Conservation (phyloP, 2,888 invertebrate genomes). For the Galerucella pusilla region DNA sequence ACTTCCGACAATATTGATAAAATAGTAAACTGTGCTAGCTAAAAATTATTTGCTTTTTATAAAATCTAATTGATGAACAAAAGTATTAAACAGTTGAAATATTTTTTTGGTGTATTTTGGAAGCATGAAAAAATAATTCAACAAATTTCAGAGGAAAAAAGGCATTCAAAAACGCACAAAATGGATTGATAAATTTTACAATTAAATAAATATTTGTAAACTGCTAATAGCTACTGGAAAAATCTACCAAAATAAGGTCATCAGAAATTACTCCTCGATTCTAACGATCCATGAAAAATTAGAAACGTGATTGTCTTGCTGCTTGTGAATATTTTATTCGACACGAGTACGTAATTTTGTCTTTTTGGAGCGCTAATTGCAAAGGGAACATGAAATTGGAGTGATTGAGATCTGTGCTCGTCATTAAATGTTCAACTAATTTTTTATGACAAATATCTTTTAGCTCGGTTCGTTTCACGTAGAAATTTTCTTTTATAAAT, state of each 20-base stretch:
- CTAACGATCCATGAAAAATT: conserved; percentile 10
- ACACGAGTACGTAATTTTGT: conserved; percentile 10
- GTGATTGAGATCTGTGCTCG: conserved; percentile 3
- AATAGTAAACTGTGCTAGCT: too few species aligned
- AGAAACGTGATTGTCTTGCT: not conserved
- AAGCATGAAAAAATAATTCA: not conserved
- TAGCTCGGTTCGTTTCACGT: not conserved
- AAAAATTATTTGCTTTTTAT: too few species aligned
- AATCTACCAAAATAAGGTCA: not conserved
- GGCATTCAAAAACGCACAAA: not conserved
- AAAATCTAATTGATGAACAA: too few species aligned
- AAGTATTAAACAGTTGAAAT: too few species aligned
- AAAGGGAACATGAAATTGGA: conserved; percentile 9
- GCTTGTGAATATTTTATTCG: conserved; percentile 14
- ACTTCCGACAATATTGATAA: too few species aligned
- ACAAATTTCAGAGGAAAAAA: not conserved
- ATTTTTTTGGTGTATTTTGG: too few species aligned
- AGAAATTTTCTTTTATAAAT: not conserved
- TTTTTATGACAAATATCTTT: conserved; percentile 1
- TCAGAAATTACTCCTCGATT: not conserved
- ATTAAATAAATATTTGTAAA: too few species aligned
- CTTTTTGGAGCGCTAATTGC: conserved; percentile 12
- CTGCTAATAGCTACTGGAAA: not conserved
- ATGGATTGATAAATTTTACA: not conserved
- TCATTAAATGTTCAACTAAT: conserved; percentile 18